phyloP scores from a whole-genome alignment of 2,113 vertebrate genomes.

The Colistium nudipinnis region DNA sequence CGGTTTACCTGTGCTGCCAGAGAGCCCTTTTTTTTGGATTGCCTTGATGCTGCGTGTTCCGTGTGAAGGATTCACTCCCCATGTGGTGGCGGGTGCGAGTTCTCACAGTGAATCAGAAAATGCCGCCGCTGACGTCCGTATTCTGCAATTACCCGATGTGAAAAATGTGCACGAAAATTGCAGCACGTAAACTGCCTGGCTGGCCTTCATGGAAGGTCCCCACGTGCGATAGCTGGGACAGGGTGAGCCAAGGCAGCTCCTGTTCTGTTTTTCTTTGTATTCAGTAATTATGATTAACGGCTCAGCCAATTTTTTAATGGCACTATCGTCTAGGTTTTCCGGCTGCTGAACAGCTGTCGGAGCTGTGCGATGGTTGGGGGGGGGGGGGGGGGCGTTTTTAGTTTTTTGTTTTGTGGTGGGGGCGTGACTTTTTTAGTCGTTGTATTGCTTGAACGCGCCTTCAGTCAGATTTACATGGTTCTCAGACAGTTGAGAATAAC shows the following conservation, averaged over 20 bases:
- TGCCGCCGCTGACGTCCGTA: conserved; percentile 10
- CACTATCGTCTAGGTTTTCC: conserved; percentile 24
- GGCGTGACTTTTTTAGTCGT: no score
- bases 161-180: conserved; percentile 35
- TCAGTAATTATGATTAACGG: conserved; percentile 31
- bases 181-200: conserved; percentile 10
- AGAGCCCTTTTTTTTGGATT: not conserved
- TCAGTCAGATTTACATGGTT: no score
- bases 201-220: conserved; percentile 34
- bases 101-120: conserved; percentile 24
- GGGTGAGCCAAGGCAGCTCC: conserved; percentile 1
- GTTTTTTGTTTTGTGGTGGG: no score
- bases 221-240: not conserved
- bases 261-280: conserved; percentile 14
- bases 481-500: no score
- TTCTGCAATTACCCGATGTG: conserved; percentile 46
- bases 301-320: conserved; percentile 5
- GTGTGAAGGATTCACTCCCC: conserved; percentile 21
- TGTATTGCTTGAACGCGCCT: no score
- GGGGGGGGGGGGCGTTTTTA: not conserved
- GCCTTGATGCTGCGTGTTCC: not conserved
- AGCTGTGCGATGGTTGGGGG: not conserved
- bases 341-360: conserved; percentile 17
- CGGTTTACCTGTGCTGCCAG: not conserved
- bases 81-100: not conserved